Evolutionary conservation across 2,797 vertebrate species (phyloP).

Genomic region (Dicrostonyx torquatus): DNA sequence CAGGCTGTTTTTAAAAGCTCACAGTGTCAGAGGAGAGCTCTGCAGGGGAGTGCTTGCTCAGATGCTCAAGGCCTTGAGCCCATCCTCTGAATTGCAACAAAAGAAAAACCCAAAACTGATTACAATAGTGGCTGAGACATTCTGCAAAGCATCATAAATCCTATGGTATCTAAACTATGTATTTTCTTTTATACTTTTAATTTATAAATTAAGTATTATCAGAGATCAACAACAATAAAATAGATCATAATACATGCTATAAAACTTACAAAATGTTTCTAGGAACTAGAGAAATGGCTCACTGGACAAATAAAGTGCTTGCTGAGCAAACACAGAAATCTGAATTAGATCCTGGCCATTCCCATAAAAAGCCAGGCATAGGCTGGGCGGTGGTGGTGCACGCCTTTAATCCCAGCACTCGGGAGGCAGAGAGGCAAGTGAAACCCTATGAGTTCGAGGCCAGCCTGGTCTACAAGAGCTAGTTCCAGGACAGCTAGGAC

Average conservation of each 20-base stretch:
- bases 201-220: background rate
- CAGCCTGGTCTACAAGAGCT: too few species aligned
- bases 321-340: background rate
- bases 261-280: background rate
- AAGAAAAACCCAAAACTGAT: background rate
- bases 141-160: background rate
- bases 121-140: background rate
- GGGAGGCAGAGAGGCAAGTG: background rate
- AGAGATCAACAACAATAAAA: background rate
- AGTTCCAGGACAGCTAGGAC: too few species aligned
- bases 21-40: background rate
- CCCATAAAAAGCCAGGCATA: background rate
- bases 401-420: too few species aligned
- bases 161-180: background rate
- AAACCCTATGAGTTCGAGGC: too few species aligned
- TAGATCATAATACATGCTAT: background rate
- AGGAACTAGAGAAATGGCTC: background rate
- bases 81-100: background rate
- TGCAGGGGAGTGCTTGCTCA: background rate
- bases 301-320: background rate
- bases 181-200: background rate
- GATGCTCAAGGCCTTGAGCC: background rate
- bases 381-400: too few species aligned
- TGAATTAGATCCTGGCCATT: background rate
- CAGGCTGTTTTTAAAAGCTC: constrained; percentile 20